A percentile compares a stretch with the other conserved stretches of the same genome.
These are phyloP conservation scores for Solea senegalensis DNA, from an alignment of 2,113 vertebrate species.

Conservation along the genomic window DNA sequence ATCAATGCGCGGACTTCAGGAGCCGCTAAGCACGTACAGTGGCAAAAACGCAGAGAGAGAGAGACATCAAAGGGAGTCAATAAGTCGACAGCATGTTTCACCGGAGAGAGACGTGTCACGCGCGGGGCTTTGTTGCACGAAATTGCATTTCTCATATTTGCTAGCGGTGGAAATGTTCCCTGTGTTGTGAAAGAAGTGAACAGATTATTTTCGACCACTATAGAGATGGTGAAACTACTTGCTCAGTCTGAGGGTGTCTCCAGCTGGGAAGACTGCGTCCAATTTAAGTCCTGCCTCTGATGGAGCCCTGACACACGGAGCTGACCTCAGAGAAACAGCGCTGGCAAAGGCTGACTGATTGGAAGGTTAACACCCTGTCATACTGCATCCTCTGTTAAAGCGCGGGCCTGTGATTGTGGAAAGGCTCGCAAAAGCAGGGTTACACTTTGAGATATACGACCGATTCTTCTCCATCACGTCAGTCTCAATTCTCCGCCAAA, in stretches of 20 bases:
- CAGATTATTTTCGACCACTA: conserved; percentile 7
- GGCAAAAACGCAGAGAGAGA: not conserved
- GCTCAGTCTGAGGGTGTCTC: conserved; percentile 14
- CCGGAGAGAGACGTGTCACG: conserved; percentile 26
- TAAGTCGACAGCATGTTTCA: conserved; percentile 25
- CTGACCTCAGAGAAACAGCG: not conserved
- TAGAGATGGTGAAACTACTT: not conserved
- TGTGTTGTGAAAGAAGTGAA: conserved; percentile 17
- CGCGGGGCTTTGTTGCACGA: conserved; percentile 24
- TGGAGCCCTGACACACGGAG: not conserved
- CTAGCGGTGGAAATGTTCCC: conserved; percentile 11
- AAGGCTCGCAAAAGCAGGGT: too few species aligned
- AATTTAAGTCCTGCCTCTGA: conserved; percentile 16
- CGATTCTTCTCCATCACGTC: too few species aligned
- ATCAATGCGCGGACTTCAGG: conserved; percentile 28
- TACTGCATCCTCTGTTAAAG: not conserved
- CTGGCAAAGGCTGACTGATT: conserved; percentile 16
- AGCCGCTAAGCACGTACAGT: conserved; percentile 9
- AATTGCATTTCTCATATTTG: conserved; percentile 29
- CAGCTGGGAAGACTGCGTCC: conserved; percentile 28
- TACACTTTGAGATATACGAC: too few species aligned
- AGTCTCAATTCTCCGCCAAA: too few species aligned
- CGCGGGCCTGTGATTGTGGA: too few species aligned
- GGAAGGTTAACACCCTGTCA: not conserved
- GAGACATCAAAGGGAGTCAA: conserved; percentile 17